Evolutionary conservation across 2,113 vertebrate genomes (phyloP), one percentile per base, ranked within the genome.

Genomic region (Sphyrna mokarran): DNA sequence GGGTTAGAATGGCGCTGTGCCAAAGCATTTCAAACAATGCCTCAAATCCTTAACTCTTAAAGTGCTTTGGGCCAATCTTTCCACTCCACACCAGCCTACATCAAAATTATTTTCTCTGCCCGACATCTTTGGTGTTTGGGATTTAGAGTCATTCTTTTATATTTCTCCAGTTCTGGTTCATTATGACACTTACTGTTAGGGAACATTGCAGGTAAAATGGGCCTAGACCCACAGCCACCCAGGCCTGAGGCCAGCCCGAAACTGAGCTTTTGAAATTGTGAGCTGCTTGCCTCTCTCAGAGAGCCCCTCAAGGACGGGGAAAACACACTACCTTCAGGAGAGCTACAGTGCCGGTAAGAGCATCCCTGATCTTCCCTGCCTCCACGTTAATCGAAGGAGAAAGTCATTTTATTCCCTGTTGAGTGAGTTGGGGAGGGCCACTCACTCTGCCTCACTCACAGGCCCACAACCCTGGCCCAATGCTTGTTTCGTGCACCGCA

Each of bases 31-130:
- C 58, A n/a, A 94, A 94, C n/a, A 94, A 20, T 68, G n/a, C n/a
- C 63, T 94, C 90, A 94, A 7, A 68, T 10, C 8, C 16, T 94
- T 94, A 94, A 94, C 90, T 94, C 61, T 89, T 93, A n/a, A 61
- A 11, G 61, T 61, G 54, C 89, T 66, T 66, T 66, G 54, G 11
- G 61, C 89, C 43, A 40, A 5, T 26, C 18, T 87, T 86, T 87
- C 43, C 11, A 40, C 22, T 2, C 20, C 37, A 54, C 43, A 58
- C 48, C 58, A 89, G 9, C 86, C 48, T 11, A 89, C 48, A 54
- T 54, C 29, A 26, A 29, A 83, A 83, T 83, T 43, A 83, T 7
- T 40, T 43, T 83, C 20, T 14, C 16, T 2, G 3, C 61, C 0
- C 20, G 22, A 83, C 80, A 0, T 40, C 0, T 40, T 43, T 40